These are phyloP conservation scores for Forbesichthys agassizii DNA, from an alignment of 2,113 vertebrate genomes.

Conservation along the genomic window DNA sequence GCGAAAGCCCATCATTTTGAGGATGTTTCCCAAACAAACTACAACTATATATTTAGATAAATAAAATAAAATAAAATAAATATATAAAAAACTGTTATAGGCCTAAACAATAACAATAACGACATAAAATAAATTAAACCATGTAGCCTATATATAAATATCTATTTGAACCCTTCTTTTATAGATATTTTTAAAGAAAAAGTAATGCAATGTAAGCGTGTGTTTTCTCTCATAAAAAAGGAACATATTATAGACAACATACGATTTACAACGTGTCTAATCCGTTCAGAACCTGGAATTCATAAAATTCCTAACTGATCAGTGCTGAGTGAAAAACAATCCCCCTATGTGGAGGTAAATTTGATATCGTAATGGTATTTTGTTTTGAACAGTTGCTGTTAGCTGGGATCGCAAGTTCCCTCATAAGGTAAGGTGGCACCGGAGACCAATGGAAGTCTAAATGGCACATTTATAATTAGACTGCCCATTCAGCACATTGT, in stretches of 20 bases:
- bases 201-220: background rate
- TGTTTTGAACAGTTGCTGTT: constrained; percentile 93
- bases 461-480: constrained; percentile 99
- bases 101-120: constrained; percentile 66
- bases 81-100: background rate
- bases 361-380: constrained; percentile 90
- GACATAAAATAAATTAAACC: constrained; percentile 47
- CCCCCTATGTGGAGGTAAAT: constrained; percentile 78
- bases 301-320: constrained; percentile 83
- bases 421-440: constrained; percentile 99
- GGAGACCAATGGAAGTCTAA: constrained; percentile 90
- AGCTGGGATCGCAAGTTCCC: constrained; percentile 85
- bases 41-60: constrained; percentile 14
- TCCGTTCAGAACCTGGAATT: too few species aligned
- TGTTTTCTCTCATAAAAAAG: background rate
- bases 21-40: constrained; percentile 74
- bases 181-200: background rate
- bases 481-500: constrained; percentile 99
- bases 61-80: too few species aligned
- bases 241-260: too few species aligned
- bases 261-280: too few species aligned
- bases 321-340: constrained; percentile 84
- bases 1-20: constrained; percentile 70
- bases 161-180: too few species aligned
- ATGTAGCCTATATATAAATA: background rate